Evolutionary conservation across 92 coral and sea anemone genomes (phyloP).

Genomic region (Porites lobata): DNA sequence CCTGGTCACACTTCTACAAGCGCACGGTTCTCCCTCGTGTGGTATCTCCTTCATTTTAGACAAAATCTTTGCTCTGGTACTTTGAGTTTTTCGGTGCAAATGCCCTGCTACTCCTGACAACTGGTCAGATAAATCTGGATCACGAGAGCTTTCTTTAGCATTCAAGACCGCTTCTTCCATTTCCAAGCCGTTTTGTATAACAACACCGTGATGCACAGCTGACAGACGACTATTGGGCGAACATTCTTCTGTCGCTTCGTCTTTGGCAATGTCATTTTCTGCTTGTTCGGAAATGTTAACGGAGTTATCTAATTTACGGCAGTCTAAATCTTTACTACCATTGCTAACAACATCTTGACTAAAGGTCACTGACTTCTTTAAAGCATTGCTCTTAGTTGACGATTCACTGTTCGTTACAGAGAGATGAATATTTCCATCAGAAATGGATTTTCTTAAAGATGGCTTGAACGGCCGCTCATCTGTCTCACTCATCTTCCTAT

Average conservation of each 20-base stretch:
- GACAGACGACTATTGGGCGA: neutral
- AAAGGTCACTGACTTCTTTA: slow-evolving; percentile 37
- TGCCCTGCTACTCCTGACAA: neutral
- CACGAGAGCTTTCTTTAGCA: slow-evolving; percentile 31
- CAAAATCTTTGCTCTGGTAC: slow-evolving; percentile 64
- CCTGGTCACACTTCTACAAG: slow-evolving; percentile 80
- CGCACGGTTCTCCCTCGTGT: slow-evolving; percentile 69
- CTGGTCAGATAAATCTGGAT: neutral
- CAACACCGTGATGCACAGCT: slow-evolving; percentile 62
- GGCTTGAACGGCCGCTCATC: slow-evolving; percentile 11
- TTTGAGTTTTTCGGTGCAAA: slow-evolving; percentile 21
- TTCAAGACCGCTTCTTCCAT: slow-evolving; percentile 51
- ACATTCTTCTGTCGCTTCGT: neutral
- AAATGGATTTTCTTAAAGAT: slow-evolving; percentile 66
- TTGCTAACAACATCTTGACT: slow-evolving; percentile 29
- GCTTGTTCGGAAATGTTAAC: neutral
- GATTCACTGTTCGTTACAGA: neutral
- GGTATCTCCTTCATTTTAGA: slow-evolving; percentile 80
- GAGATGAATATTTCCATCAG: slow-evolving; percentile 59
- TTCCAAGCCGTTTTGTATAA: slow-evolving; percentile 89
- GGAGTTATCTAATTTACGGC: neutral
- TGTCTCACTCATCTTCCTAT: slow-evolving; percentile 15
- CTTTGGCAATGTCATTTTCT: neutral
- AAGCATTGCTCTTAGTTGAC: neutral
- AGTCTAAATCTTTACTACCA: slow-evolving; percentile 1